phyloP scores from a whole-genome alignment of 2,797 vertebrate species.

The Adelosebastes latens region DNA sequence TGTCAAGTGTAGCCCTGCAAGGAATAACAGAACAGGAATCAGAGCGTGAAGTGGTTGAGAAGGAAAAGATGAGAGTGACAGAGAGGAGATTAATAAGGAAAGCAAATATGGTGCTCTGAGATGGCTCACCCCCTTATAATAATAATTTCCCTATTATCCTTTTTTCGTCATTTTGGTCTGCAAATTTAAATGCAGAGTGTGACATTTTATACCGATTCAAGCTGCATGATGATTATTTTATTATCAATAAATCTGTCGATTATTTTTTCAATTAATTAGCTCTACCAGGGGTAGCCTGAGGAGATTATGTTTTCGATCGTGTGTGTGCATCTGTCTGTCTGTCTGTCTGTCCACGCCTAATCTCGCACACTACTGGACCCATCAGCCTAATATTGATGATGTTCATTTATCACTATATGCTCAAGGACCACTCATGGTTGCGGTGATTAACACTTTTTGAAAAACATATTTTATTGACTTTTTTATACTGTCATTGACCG shows the following conservation, averaged over 20 bases:
- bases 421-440: too few species aligned
- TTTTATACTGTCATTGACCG: too few species aligned
- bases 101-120: background rate
- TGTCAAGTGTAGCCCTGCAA: constrained; percentile 1
- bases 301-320: background rate
- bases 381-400: background rate
- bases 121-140: background rate
- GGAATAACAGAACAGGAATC: constrained; percentile 11
- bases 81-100: background rate
- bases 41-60: constrained; percentile 14
- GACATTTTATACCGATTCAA: background rate
- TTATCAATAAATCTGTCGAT: background rate
- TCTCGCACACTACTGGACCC: background rate
- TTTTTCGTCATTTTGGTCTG: too few species aligned
- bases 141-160: background rate
- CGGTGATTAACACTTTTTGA: too few species aligned
- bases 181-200: too few species aligned
- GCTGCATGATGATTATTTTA: background rate
- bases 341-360: background rate
- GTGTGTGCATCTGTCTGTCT: background rate
- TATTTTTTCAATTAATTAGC: background rate
- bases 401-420: too few species aligned
- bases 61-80: background rate
- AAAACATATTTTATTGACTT: too few species aligned
- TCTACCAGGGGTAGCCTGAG: background rate